These are phyloP conservation scores for Tricholaema leucomelas DNA, from an alignment of 2,113 vertebrate species.

Conservation along the genomic window DNA sequence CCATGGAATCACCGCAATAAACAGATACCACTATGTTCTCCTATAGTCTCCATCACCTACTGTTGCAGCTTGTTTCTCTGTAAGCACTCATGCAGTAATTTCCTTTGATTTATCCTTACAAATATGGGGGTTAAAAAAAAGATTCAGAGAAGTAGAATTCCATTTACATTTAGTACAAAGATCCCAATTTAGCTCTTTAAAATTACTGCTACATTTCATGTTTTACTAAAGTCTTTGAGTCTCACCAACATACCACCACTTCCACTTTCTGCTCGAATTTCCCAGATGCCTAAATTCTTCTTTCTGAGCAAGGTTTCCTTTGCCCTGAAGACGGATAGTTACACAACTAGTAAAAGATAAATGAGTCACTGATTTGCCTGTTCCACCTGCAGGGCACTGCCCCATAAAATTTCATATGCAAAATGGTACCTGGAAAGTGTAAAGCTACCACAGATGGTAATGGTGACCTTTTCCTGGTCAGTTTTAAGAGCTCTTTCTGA, in stretches of 20 bases:
- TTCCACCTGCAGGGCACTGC: not conserved
- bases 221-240: not conserved
- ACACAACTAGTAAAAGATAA: not conserved
- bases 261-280: not conserved
- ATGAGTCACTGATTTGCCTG: not conserved
- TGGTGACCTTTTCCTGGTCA: not conserved
- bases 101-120: not conserved
- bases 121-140: not conserved
- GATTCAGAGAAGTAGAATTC: not conserved
- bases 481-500: not conserved
- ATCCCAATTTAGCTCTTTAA: not conserved
- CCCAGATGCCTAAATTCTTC: not conserved
- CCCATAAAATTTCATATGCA: not conserved
- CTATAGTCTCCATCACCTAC: not conserved
- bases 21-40: not conserved
- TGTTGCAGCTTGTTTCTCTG: not conserved
- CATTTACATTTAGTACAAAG: not conserved
- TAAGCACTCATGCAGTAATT: not conserved
- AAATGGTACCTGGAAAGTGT: not conserved
- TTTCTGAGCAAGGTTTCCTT: not conserved
- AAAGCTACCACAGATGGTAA: not conserved
- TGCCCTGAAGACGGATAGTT: not conserved
- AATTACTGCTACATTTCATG: not conserved
- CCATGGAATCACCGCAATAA: not conserved
- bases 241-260: not conserved